Conservation (phyloP, 2,888 invertebrate species). For the Cinara cedri region DNA sequence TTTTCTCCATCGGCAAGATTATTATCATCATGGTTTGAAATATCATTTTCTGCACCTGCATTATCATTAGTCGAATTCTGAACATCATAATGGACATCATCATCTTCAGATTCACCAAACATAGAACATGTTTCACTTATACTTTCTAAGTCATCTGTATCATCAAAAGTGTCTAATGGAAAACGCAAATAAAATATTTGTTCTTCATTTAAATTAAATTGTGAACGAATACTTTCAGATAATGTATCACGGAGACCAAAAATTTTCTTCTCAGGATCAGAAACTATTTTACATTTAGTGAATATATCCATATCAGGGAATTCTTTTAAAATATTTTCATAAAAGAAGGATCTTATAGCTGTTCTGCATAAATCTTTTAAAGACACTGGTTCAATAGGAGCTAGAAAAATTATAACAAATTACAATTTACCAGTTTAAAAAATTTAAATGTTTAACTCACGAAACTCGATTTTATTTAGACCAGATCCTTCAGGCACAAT, state of each 20-base stretch:
- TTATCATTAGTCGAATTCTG: too few relatives aligned
- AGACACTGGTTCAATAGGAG: conserved; percentile 67
- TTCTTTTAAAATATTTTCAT: conserved; percentile 67
- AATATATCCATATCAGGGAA: conserved; percentile 64
- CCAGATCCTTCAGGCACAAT: conserved; percentile 65
- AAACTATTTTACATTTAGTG: conserved; percentile 59
- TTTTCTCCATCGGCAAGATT: too few relatives aligned
- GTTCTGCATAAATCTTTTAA: conserved; percentile 71
- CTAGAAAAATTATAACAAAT: conserved; percentile 62
- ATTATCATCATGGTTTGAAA: too few relatives aligned
- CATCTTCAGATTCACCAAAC: too few relatives aligned
- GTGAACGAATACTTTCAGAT: background rate
- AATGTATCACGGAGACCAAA: background rate
- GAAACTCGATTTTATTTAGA: conserved; percentile 63
- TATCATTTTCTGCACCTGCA: too few relatives aligned
- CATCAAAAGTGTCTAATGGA: too few relatives aligned
- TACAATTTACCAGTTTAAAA: background rate
- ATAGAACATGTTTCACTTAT: too few relatives aligned
- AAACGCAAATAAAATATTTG: background rate
- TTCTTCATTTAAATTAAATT: background rate
- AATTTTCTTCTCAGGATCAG: background rate
- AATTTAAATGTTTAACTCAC: conserved; percentile 63
- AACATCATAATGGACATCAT: too few relatives aligned
- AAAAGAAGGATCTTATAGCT: conserved; percentile 67
- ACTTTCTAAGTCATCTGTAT: too few relatives aligned